Conservation (phyloP, 2,888 invertebrate genomes). For the Oxycera nigricornis region DNA sequence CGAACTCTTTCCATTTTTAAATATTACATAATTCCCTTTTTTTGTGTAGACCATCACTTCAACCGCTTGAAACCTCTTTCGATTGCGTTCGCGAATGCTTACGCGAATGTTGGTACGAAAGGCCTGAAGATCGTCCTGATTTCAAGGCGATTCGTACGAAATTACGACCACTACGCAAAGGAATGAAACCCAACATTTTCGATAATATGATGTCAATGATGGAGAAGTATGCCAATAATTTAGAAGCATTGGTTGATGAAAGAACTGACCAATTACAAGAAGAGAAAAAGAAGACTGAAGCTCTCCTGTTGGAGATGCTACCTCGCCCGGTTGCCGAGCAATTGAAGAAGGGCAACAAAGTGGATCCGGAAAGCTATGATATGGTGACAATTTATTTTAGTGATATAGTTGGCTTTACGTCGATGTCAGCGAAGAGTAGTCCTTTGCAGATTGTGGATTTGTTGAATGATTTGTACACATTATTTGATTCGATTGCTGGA, state of each 20-base stretch:
- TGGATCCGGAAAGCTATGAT: slow-evolving; percentile 90
- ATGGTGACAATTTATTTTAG: slow-evolving; percentile 90
- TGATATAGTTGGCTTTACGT: slow-evolving; percentile 92
- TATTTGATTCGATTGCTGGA: slow-evolving; percentile 92
- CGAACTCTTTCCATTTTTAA: too few species aligned
- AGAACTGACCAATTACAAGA: slow-evolving; percentile 91
- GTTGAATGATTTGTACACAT: slow-evolving; percentile 91
- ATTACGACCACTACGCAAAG: slow-evolving; percentile 82
- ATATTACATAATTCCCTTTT: neutral
- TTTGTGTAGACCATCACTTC: slow-evolving; percentile 74
- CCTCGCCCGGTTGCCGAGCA: slow-evolving; percentile 92
- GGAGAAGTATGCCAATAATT: slow-evolving; percentile 96
- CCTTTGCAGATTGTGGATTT: slow-evolving; percentile 92
- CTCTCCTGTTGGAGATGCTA: slow-evolving; percentile 85
- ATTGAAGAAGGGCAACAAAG: slow-evolving; percentile 85
- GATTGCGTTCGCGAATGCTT: slow-evolving; percentile 87
- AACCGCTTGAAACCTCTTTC: slow-evolving; percentile 79
- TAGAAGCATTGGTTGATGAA: slow-evolving; percentile 93
- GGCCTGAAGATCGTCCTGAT: slow-evolving; percentile 80
- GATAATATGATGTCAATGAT: slow-evolving; percentile 99
- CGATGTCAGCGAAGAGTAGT: slow-evolving; percentile 91
- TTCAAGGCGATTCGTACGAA: slow-evolving; percentile 81
- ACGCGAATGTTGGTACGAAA: slow-evolving; percentile 87
- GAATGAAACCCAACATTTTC: slow-evolving; percentile 95
- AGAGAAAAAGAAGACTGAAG: slow-evolving; percentile 96